These are phyloP conservation scores for Drosophila anomelani DNA, from an alignment of 2,888 invertebrate genomes.

Conservation along the genomic window DNA sequence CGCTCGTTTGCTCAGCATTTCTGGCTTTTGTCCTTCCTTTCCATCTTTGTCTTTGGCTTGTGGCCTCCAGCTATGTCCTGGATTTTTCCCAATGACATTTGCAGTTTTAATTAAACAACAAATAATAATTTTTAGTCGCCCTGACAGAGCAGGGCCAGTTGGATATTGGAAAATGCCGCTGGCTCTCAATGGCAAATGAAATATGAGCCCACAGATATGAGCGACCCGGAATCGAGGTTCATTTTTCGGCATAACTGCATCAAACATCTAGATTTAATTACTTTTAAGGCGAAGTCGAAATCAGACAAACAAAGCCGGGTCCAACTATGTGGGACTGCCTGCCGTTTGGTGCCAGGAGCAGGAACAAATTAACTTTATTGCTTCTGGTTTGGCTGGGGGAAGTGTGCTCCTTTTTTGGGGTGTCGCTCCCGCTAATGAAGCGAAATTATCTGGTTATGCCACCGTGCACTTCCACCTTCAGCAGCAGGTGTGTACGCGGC, in stretches of 20 bases:
- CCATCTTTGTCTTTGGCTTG: constrained; percentile 29
- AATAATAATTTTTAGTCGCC: constrained; percentile 44
- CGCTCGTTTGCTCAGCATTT: constrained; percentile 55
- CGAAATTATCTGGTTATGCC: constrained; percentile 67
- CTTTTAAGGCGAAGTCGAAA: constrained; percentile 30
- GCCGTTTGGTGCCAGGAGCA: constrained; percentile 2
- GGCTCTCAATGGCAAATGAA: constrained; percentile 30
- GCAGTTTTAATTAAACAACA: constrained; percentile 76
- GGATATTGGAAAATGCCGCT: constrained; percentile 13
- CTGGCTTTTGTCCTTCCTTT: constrained; percentile 50
- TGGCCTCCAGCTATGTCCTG: constrained; percentile 37
- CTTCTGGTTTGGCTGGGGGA: constrained; percentile 32
- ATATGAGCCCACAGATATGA: constrained; percentile 12
- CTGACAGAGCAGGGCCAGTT: constrained; percentile 3
- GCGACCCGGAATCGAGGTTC: constrained; percentile 4
- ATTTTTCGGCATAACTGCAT: constrained; percentile 36
- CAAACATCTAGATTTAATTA: constrained; percentile 43
- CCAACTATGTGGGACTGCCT: not conserved
- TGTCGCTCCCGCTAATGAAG: constrained; percentile 57
- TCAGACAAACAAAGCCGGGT: constrained; percentile 21
- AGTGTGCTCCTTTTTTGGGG: not conserved
- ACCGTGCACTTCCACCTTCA: constrained; percentile 3
- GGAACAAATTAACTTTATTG: constrained; percentile 69
- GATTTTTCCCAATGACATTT: constrained; percentile 74
- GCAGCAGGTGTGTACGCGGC: constrained; percentile 73